Evolutionary conservation across 2,113 vertebrate genomes (phyloP).

Genomic region (Thymallus thymallus): DNA sequence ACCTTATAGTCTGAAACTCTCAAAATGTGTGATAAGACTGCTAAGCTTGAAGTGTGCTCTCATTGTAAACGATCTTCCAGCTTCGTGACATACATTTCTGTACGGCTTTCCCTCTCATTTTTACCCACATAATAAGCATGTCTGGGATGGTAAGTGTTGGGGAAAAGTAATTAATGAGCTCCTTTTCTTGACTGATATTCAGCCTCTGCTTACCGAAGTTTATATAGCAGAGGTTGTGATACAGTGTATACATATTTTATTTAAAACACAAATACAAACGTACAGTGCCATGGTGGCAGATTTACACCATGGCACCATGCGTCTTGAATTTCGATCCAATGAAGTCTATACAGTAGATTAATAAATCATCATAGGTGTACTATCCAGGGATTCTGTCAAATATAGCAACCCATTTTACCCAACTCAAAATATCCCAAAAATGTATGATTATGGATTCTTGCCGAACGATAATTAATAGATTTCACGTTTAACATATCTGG

Average conservation of each 20-base stretch:
- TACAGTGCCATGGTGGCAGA: neutral
- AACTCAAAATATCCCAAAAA: no score
- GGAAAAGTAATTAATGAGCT: slow-evolving; percentile 11
- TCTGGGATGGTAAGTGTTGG: slow-evolving; percentile 4
- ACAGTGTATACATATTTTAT: neutral
- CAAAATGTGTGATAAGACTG: no score
- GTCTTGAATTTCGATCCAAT: neutral
- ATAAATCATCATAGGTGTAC: neutral
- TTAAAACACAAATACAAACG: neutral
- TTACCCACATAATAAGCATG: slow-evolving; percentile 15
- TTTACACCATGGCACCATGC: neutral
- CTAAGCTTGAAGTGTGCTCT: neutral
- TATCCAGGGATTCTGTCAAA: no score
- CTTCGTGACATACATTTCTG: slow-evolving; percentile 24
- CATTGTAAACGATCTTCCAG: neutral
- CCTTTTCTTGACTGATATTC: neutral
- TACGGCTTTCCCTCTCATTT: neutral
- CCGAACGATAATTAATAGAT: no score
- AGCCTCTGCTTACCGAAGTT: neutral
- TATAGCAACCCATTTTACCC: no score
- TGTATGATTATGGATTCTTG: no score
- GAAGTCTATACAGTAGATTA: neutral
- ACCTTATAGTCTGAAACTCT: no score
- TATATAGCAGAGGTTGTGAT: neutral
- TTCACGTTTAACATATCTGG: no score